phyloP scores from a whole-genome alignment of 2,113 vertebrate genomes.

The Etheostoma cragini region DNA sequence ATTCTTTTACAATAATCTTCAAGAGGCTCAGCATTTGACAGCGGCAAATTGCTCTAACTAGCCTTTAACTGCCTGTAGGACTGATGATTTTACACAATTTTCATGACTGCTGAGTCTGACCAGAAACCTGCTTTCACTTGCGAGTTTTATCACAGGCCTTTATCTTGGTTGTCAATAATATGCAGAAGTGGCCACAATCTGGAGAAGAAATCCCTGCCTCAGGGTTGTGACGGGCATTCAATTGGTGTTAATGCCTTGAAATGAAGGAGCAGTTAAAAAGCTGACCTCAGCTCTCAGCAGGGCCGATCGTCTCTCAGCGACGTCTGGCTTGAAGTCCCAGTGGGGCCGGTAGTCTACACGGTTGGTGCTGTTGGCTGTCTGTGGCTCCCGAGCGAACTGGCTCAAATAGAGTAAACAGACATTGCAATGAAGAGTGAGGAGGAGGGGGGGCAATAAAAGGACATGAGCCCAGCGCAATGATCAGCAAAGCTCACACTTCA shows the following conservation, averaged over 20 bases:
- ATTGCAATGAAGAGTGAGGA: constrained; percentile 18
- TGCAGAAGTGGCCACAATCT: constrained; percentile 61
- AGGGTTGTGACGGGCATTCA: constrained; percentile 67
- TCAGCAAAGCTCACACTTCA: constrained; percentile 75
- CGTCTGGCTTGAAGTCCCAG: constrained; percentile 72
- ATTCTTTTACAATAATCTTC: constrained; percentile 62
- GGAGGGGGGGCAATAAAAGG: not conserved
- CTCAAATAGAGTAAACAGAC: constrained; percentile 64
- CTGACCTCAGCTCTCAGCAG: constrained; percentile 83
- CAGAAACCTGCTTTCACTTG: constrained; percentile 67
- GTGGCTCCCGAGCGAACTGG: constrained; percentile 76
- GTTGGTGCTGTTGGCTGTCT: constrained; percentile 72
- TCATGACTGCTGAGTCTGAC: constrained; percentile 62
- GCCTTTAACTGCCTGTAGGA: constrained; percentile 50
- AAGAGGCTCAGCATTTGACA: constrained; percentile 47
- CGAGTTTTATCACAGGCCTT: constrained; percentile 65
- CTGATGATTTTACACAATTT: constrained; percentile 66
- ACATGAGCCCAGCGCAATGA: constrained; percentile 48
- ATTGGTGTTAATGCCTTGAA: constrained; percentile 65
- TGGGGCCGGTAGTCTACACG: constrained; percentile 76
- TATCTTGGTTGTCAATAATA: constrained; percentile 66
- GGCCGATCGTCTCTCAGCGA: constrained; percentile 65
- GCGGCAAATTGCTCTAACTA: constrained; percentile 68
- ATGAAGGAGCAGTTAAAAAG: constrained; percentile 53
- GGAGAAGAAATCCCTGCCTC: constrained; percentile 65